phyloP scores from a whole-genome alignment of 2,888 invertebrate species.

The Cerceris rybyensis region DNA sequence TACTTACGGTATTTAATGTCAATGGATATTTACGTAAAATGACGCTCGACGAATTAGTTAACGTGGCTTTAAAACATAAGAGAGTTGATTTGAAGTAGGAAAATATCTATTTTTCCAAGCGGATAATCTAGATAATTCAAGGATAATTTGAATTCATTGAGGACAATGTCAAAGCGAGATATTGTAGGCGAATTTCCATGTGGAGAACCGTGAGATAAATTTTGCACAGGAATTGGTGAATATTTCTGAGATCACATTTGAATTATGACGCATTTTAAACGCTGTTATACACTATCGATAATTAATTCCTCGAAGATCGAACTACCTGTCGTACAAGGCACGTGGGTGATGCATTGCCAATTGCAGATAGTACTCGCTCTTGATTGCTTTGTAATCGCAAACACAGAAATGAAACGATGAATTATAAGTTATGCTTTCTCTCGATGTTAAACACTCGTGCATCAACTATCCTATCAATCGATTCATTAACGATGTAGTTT shows the following conservation, averaged over 20 bases:
- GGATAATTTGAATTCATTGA: no score
- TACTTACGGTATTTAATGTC: no score
- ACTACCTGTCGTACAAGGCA: constrained; percentile 6
- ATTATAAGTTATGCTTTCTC: constrained; percentile 33
- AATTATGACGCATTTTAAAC: constrained; percentile 1
- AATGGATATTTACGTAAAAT: no score
- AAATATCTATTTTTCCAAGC: neutral
- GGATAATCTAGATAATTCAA: no score
- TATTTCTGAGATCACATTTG: neutral
- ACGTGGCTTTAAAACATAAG: no score
- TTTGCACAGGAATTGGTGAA: neutral
- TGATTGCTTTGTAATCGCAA: constrained; percentile 5
- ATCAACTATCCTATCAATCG: constrained; percentile 4
- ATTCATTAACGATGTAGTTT: neutral
- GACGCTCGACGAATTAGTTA: no score
- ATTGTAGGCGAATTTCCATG: neutral
- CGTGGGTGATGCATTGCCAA: constrained; percentile 17
- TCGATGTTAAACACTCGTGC: constrained; percentile 27
- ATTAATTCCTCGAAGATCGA: constrained; percentile 9
- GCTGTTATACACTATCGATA: neutral
- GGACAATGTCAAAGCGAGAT: no score
- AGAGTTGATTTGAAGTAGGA: no score
- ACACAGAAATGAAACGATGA: neutral
- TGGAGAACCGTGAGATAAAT: neutral
- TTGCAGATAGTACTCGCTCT: constrained; percentile 12